Base-by-base conservation (phyloP, 2,113 vertebrate species). In the Atherinomorus stipes region DNA sequence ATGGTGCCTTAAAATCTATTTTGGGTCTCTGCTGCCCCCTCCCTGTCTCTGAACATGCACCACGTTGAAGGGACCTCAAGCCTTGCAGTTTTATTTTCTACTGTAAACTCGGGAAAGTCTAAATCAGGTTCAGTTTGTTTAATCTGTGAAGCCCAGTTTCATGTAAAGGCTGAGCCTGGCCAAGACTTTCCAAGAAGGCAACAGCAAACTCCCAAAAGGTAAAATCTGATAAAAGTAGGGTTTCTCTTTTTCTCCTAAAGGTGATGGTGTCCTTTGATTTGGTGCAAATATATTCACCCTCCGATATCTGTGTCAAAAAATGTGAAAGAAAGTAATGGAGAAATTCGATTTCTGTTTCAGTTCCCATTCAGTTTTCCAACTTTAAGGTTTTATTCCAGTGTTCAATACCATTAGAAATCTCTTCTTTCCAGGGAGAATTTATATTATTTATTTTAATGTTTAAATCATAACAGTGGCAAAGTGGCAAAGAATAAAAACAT, bases 11-110 rank as follows among this genome's bases (percentile, higher is more conserved):
- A 28, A 50, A 50, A 56, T 77, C 74, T 80, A 78, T 74, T 86
- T 78, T 85, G 73, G 77, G 82, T 78, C 84, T 91, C 84, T 87
- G 88, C 90, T 88, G 86, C 85, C 85, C 85, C 75, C 85, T 87
- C 86, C 76, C 81, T 83, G 85, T 60, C 68, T 86, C 59, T 81
- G 62, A 78, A 76, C 78, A 78, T 53, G 67, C n/a, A 78, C 66
- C 60, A 59, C 13, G 52, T 72, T 63, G n/a, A 47, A 66, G n/a
- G 49, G 69, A 62, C 28, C 47, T 66, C 56, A 25, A 64, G 61
- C 34, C 53, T 53, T 42, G 44, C 28, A 59, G 11, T 38, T 42
- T 67, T 50, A 18, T 21, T 56, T 40, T 60, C 19, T 8, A 25
- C 45, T 51, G 5, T 12, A 2, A 28, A 71, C 22, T 13, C 57